phyloP scores from a whole-genome alignment of 2,888 invertebrate species.

The Polyommatus icarus region DNA sequence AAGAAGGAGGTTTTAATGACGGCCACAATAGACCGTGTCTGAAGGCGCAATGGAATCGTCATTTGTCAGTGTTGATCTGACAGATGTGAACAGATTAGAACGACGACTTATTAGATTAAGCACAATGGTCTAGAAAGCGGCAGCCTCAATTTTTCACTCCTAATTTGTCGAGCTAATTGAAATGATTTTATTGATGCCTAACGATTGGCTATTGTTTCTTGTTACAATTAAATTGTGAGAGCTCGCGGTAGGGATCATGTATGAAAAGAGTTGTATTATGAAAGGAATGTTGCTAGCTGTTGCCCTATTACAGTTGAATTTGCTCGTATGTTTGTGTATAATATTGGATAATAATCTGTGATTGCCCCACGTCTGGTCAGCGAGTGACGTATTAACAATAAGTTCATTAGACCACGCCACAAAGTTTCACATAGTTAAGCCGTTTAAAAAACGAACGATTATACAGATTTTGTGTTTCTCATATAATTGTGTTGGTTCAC shows the following conservation, averaged over 20 bases:
- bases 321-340: neutral
- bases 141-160: conserved; percentile 6
- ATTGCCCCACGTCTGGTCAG: conserved; percentile 18
- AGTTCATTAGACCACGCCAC: conserved; percentile 59
- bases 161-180: conserved; percentile 10
- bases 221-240: conserved; percentile 12
- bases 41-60: conserved; percentile 55
- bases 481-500: conserved; percentile 78
- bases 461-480: conserved; percentile 71
- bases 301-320: neutral
- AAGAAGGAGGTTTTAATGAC: conserved; percentile 55
- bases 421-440: conserved; percentile 79
- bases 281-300: neutral
- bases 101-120: conserved; percentile 19
- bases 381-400: conserved; percentile 49
- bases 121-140: conserved; percentile 11
- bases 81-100: conserved; percentile 39
- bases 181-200: conserved; percentile 15
- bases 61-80: conserved; percentile 51
- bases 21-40: conserved; percentile 52
- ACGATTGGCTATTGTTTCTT: conserved; percentile 18
- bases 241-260: neutral
- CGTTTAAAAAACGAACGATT: conserved; percentile 73
- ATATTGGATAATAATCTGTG: conserved; percentile 8
- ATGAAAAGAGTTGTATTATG: neutral